These are phyloP conservation scores for Elgonia sp. DNA, from an alignment of 2,888 invertebrate species.

Conservation along the genomic window DNA sequence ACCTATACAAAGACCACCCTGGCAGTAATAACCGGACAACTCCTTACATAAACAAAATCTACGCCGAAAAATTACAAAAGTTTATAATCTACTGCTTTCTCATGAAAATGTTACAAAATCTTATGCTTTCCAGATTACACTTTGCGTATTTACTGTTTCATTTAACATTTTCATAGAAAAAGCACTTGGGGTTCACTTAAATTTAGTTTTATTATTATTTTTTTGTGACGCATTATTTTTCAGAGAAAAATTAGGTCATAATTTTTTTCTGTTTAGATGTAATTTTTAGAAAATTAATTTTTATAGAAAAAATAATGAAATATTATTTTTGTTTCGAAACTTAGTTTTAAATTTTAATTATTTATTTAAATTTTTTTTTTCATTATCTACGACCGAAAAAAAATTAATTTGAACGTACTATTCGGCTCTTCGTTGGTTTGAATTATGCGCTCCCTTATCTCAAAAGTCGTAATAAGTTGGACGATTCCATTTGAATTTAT, in stretches of 20 bases:
- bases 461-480: constrained; percentile 60
- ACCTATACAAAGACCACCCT: constrained; percentile 56
- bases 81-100: neutral
- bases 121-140: neutral
- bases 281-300: no score
- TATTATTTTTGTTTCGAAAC: no score
- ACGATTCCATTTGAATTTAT: constrained; percentile 69
- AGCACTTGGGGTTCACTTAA: neutral
- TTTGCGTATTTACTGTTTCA: neutral
- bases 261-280: no score
- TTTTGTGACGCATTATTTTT: no score
- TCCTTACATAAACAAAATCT: constrained; percentile 34
- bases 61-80: constrained; percentile 5
- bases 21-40: constrained; percentile 44
- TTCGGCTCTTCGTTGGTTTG: constrained; percentile 13
- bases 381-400: neutral
- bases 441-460: constrained; percentile 63
- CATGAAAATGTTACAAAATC: constrained; percentile 9
- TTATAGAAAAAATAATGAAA: no score
- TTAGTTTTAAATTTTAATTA: no score
- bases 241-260: neutral
- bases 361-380: no score
- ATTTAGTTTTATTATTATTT: neutral
- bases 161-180: constrained; percentile 9
- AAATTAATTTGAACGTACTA: neutral